Percentiles rank a stretch among this genome's conserved stretches.
Evolutionary conservation across 2,888 invertebrate species (phyloP).

Genomic region (Neoascia interrupta): DNA sequence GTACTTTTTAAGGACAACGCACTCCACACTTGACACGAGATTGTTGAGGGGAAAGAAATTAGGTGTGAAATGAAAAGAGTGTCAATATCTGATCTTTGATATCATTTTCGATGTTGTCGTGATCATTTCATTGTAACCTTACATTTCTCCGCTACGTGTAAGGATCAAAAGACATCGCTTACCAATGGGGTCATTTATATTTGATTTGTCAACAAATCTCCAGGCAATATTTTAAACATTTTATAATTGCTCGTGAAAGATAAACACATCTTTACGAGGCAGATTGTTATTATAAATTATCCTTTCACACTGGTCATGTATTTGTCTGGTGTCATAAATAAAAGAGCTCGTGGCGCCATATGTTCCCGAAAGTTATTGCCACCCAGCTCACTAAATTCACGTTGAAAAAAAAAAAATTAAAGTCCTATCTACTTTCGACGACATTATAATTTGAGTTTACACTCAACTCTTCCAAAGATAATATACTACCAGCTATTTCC

Average conservation of each 20-base stretch:
- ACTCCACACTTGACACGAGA: too few relatives aligned
- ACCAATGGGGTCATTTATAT: too few relatives aligned
- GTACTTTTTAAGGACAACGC: too few relatives aligned
- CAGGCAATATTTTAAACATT: not conserved
- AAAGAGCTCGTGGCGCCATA: slow-evolving; percentile 2
- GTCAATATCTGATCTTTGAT: too few relatives aligned
- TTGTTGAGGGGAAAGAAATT: too few relatives aligned
- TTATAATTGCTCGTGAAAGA: not conserved
- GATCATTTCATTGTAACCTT: too few relatives aligned
- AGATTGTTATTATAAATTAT: not conserved
- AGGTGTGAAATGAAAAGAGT: too few relatives aligned
- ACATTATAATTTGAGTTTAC: slow-evolving; percentile 25
- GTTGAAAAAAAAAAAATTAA: slow-evolving; percentile 34
- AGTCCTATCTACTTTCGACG: slow-evolving; percentile 30
- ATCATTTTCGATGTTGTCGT: too few relatives aligned
- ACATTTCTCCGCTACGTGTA: too few relatives aligned
- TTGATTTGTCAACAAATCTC: too few relatives aligned
- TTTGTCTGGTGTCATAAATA: not conserved
- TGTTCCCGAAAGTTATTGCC: slow-evolving; percentile 21
- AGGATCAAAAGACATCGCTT: too few relatives aligned
- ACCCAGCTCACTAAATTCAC: slow-evolving; percentile 12
- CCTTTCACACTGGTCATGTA: not conserved
- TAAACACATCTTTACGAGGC: not conserved
- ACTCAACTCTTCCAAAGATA: slow-evolving; percentile 3
- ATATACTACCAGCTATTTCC: slow-evolving; percentile 30